A percentile compares a stretch with the other conserved stretches of the same genome.
Conservation (phyloP, 2,888 invertebrate genomes). For the Eristalis arbustorum region DNA sequence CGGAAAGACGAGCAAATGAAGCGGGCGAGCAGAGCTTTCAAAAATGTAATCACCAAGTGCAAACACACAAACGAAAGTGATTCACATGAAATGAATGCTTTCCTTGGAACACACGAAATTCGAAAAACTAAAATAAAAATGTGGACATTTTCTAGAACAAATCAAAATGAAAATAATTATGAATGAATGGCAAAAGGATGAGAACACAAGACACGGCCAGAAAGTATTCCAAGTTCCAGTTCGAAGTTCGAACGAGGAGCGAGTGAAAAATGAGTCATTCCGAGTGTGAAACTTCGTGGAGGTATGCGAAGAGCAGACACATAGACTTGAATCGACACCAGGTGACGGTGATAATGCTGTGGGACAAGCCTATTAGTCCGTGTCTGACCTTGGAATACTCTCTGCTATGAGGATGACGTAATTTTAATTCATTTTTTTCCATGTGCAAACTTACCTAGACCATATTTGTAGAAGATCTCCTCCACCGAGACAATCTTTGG, state of each 20-base stretch:
- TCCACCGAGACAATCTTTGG: constrained; percentile 81
- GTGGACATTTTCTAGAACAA: background rate
- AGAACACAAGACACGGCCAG: background rate
- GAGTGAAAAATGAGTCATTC: background rate
- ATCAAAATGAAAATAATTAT: constrained; percentile 28
- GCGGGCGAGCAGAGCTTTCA: constrained; percentile 20
- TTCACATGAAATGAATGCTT: constrained; percentile 26
- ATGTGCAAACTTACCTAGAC: constrained; percentile 82
- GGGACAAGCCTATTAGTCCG: constrained; percentile 9
- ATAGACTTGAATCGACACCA: constrained; percentile 24
- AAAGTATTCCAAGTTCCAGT: constrained; percentile 19
- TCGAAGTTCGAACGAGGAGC: constrained; percentile 8
- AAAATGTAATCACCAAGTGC: constrained; percentile 9
- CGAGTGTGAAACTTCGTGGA: constrained; percentile 33
- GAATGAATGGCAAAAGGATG: constrained; percentile 15
- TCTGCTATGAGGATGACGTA: constrained; percentile 52
- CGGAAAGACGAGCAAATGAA: constrained; percentile 19
- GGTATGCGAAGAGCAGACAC: constrained; percentile 13
- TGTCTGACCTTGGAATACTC: constrained; percentile 65
- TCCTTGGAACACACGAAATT: constrained; percentile 2
- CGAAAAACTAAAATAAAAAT: background rate
- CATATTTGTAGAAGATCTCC: constrained; percentile 85
- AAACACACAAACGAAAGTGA: constrained; percentile 38
- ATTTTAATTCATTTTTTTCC: constrained; percentile 20
- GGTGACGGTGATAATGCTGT: constrained; percentile 36